Evolutionary conservation across 2,797 vertebrate species (phyloP).

Genomic region (Huso huso): DNA sequence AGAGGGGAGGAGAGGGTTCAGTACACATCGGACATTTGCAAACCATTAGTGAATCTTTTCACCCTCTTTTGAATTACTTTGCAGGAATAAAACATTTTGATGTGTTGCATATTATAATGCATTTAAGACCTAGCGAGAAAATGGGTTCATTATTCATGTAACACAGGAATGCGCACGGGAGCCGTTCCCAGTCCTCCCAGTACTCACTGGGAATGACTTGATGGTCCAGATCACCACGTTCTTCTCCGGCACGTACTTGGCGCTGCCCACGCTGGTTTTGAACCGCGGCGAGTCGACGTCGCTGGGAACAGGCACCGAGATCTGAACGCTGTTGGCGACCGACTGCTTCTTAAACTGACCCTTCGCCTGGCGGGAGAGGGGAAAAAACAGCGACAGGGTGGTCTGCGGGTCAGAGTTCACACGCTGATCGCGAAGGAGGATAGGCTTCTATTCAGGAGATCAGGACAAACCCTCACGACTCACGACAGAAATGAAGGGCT

Average conservation of each 20-base stretch:
- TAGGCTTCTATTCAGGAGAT: too few species aligned
- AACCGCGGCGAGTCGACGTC: conserved; percentile 89
- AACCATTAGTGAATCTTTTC: too few species aligned
- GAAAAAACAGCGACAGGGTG: not conserved
- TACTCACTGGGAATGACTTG: conserved; percentile 85
- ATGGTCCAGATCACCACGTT: conserved; percentile 87
- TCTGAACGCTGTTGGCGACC: conserved; percentile 88
- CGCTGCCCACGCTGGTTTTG: conserved; percentile 80
- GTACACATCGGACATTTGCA: not conserved
- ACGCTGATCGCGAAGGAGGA: too few species aligned
- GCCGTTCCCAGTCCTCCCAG: not conserved
- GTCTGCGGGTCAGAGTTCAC: too few species aligned
- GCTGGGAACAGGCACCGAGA: conserved; percentile 81
- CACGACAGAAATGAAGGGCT: too few species aligned
- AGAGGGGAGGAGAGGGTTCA: not conserved
- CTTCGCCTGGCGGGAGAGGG: conserved; percentile 67
- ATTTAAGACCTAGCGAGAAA: not conserved
- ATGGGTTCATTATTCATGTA: not conserved
- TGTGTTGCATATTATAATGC: too few species aligned
- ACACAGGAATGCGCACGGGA: too few species aligned
- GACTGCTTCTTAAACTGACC: conserved; percentile 96
- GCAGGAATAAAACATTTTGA: too few species aligned
- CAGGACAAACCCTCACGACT: too few species aligned
- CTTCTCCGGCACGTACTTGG: conserved; percentile 82
- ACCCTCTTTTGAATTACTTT: too few species aligned